These are phyloP conservation scores for Machimus rusticus DNA, from an alignment of 2,888 invertebrate genomes.

Conservation along the genomic window DNA sequence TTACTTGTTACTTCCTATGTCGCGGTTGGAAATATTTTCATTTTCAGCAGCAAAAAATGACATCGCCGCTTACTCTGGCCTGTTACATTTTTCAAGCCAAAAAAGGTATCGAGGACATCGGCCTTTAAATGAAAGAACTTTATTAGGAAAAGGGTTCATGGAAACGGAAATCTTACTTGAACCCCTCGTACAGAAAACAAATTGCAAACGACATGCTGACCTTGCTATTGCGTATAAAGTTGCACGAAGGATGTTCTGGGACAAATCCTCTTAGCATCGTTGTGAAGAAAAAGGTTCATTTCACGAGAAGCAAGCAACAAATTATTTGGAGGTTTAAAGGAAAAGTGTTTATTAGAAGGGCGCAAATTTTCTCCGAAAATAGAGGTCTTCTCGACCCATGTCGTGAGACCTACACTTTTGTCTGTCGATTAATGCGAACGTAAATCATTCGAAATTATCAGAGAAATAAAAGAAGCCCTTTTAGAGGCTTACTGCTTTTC, in stretches of 20 bases:
- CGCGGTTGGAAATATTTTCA: not conserved
- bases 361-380: not conserved
- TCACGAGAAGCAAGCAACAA: not conserved
- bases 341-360: not conserved
- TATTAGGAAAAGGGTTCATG: not conserved
- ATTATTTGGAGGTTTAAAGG: not conserved
- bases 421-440: not conserved
- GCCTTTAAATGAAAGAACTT: not conserved
- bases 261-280: not conserved
- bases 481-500: not conserved
- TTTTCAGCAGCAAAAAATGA: not conserved
- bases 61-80: not conserved
- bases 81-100: not conserved
- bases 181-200: not conserved
- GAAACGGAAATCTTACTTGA: not conserved
- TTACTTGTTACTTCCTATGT: not conserved
- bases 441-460: not conserved
- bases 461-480: not conserved
- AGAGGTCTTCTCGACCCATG: not conserved
- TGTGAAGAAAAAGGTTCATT: not conserved
- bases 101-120: not conserved
- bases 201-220: not conserved
- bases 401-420: not conserved
- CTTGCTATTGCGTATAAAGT: not conserved
- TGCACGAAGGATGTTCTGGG: not conserved